Evolutionary conservation across 2,888 invertebrate species (phyloP).

Genomic region (Pocota personata): DNA sequence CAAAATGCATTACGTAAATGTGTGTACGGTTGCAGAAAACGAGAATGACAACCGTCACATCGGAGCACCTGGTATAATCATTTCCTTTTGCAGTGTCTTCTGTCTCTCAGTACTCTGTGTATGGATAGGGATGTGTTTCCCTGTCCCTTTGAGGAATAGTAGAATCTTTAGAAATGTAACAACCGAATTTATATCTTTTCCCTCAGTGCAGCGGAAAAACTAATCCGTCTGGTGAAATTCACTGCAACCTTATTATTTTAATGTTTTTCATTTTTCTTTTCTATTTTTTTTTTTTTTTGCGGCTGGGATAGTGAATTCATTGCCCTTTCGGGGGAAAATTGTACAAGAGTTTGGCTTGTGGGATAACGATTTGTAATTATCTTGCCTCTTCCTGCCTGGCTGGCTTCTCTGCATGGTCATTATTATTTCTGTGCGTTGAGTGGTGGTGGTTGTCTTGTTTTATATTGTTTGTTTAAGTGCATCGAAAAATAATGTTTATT

Average conservation of each 20-base stretch:
- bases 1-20: slow-evolving; percentile 33
- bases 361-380: slow-evolving; percentile 68
- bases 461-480: slow-evolving; percentile 62
- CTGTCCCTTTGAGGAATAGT: background rate
- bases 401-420: slow-evolving; percentile 38
- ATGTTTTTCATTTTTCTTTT: slow-evolving; percentile 41
- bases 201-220: slow-evolving; percentile 59
- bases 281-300: slow-evolving; percentile 22
- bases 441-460: slow-evolving; percentile 19
- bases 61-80: slow-evolving; percentile 58
- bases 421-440: slow-evolving; percentile 19
- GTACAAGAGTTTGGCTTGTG: slow-evolving; percentile 29
- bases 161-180: slow-evolving; percentile 30
- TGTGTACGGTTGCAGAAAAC: slow-evolving; percentile 23
- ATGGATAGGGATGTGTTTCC: slow-evolving; percentile 1
- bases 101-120: too few relatives aligned
- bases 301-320: slow-evolving; percentile 53
- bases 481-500: slow-evolving; percentile 56
- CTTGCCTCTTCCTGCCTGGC: slow-evolving; percentile 28
- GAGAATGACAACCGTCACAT: background rate
- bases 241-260: slow-evolving; percentile 73
- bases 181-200: slow-evolving; percentile 32
- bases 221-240: slow-evolving; percentile 69
- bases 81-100: slow-evolving; percentile 48
- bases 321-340: slow-evolving; percentile 59